These are phyloP conservation scores for Campopleginae sp. DNA, from an alignment of 2,888 invertebrate genomes.

Conservation along the genomic window DNA sequence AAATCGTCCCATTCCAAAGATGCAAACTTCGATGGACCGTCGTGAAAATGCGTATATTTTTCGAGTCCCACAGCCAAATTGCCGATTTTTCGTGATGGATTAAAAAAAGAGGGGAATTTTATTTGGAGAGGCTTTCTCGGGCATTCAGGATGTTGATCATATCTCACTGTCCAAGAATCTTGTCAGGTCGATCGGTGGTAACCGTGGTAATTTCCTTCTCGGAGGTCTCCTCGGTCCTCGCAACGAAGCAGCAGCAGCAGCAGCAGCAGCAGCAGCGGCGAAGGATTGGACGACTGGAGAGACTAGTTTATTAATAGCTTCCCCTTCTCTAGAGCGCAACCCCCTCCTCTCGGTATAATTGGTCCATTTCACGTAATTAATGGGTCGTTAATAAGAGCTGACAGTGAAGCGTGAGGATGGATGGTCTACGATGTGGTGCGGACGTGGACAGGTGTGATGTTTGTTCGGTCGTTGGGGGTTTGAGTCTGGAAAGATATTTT, in stretches of 20 bases:
- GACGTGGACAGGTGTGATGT: slow-evolving; percentile 67
- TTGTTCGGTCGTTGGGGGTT: slow-evolving; percentile 46
- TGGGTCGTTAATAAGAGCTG: slow-evolving; percentile 77
- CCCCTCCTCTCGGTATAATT: slow-evolving; percentile 71
- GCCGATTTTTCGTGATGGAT: background rate
- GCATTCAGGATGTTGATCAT: slow-evolving; percentile 58
- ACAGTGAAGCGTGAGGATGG: slow-evolving; percentile 72
- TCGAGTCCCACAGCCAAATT: too few species aligned
- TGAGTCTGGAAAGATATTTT: slow-evolving; percentile 67
- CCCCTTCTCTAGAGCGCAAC: background rate
- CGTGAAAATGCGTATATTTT: too few species aligned
- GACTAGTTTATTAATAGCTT: slow-evolving; percentile 74
- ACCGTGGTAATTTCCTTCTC: slow-evolving; percentile 4
- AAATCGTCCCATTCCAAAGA: too few species aligned
- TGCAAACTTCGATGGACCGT: too few species aligned
- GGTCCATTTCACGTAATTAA: slow-evolving; percentile 78
- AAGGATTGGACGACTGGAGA: slow-evolving; percentile 40
- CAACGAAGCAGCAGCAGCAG: background rate
- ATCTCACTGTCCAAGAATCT: slow-evolving; percentile 54
- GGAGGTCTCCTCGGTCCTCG: slow-evolving; percentile 51
- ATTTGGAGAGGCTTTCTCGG: slow-evolving; percentile 24
- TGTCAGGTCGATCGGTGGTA: slow-evolving; percentile 26
- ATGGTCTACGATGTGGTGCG: slow-evolving; percentile 58
- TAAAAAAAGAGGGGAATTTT: slow-evolving; percentile 5
- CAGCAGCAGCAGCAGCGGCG: too few species aligned